These are phyloP conservation scores for Melipona beecheii DNA, from an alignment of 2,888 invertebrate species.

Conservation along the genomic window DNA sequence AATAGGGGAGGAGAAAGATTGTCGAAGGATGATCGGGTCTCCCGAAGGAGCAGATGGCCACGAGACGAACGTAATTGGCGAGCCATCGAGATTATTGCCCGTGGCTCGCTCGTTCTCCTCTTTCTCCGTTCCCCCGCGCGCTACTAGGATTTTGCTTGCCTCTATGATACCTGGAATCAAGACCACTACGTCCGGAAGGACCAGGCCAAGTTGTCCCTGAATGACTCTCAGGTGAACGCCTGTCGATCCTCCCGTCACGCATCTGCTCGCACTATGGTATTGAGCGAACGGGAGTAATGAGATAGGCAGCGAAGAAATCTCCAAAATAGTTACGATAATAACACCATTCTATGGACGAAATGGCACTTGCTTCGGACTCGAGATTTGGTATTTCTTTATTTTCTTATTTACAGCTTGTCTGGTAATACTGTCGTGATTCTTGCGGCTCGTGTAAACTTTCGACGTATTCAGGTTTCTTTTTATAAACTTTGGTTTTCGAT, in stretches of 20 bases:
- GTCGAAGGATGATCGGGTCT: slow-evolving; percentile 73
- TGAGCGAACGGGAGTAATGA: background rate
- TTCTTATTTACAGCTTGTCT: background rate
- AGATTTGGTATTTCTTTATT: background rate
- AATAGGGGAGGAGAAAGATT: slow-evolving; percentile 57
- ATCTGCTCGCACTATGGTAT: slow-evolving; percentile 53
- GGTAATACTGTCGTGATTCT: no score
- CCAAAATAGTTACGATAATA: background rate
- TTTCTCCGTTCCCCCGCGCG: background rate
- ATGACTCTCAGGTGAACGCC: slow-evolving; percentile 18
- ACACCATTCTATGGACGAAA: background rate
- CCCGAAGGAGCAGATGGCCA: slow-evolving; percentile 81
- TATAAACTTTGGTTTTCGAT: no score
- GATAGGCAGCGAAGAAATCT: background rate
- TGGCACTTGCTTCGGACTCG: background rate
- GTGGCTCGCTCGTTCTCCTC: slow-evolving; percentile 64
- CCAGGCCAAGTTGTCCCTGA: slow-evolving; percentile 52
- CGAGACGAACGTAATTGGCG: slow-evolving; percentile 83
- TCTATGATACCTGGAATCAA: slow-evolving; percentile 53
- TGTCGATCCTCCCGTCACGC: slow-evolving; percentile 64
- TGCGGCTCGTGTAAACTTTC: no score
- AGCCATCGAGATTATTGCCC: slow-evolving; percentile 81
- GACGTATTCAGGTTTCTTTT: no score
- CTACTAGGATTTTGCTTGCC: slow-evolving; percentile 11
- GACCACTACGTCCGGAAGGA: slow-evolving; percentile 35